These are phyloP conservation scores for Progne subis DNA, from an alignment of 2,113 vertebrate species.

Conservation along the genomic window DNA sequence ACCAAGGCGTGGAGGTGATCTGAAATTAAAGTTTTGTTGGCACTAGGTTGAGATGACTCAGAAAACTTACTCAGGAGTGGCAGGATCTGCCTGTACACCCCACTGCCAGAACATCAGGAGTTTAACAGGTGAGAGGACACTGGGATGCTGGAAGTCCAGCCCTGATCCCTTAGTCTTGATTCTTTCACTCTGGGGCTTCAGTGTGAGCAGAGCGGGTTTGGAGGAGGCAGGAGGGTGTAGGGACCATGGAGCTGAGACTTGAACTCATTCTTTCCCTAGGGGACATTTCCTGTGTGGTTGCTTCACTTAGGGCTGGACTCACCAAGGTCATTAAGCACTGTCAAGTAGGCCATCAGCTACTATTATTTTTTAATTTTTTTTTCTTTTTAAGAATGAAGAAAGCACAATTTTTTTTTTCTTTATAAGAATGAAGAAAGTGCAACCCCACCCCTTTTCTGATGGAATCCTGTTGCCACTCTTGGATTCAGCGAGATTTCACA, in stretches of 20 bases:
- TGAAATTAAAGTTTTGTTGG: neutral
- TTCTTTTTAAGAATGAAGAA: neutral
- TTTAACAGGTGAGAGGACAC: neutral
- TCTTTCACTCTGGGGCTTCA: neutral
- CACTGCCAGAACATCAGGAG: neutral
- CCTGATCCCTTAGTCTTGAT: neutral
- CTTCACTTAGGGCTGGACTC: neutral
- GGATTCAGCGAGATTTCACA: neutral
- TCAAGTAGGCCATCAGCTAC: neutral
- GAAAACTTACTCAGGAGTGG: neutral
- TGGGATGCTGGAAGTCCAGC: neutral
- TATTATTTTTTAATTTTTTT: neutral
- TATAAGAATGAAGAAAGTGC: neutral
- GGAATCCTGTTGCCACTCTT: rapidly evolving
- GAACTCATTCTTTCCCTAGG: neutral
- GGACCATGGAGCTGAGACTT: neutral
- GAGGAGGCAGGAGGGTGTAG: too few relatives aligned
- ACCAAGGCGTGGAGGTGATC: neutral
- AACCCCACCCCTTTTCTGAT: neutral
- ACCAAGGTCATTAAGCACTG: neutral
- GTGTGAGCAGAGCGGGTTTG: neutral
- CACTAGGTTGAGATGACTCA: neutral
- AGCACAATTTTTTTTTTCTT: neutral
- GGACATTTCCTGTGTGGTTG: neutral
- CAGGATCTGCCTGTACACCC: neutral